A percentile compares a stretch with the other conserved stretches of the same genome.
phyloP scores from a whole-genome alignment of 2,113 vertebrate genomes.

The Fregetta grallaria region DNA sequence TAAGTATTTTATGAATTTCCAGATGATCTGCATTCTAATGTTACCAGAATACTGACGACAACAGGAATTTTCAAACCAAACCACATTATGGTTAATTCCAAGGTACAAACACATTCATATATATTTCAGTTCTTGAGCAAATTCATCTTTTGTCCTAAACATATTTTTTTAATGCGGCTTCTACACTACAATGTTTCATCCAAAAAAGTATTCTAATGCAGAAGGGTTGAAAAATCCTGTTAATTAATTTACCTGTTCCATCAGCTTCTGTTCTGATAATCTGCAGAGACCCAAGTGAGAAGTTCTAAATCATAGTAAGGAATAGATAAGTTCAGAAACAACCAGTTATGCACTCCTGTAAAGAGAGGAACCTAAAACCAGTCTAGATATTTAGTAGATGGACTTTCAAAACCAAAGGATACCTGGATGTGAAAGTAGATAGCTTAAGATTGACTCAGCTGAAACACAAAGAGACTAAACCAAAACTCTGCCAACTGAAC shows the following conservation, averaged over 20 bases:
- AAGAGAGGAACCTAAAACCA: not conserved
- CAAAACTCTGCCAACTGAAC: not conserved
- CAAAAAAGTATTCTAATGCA: not conserved
- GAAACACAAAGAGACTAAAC: not conserved
- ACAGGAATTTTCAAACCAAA: not conserved
- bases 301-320: not conserved
- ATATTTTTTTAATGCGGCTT: not conserved
- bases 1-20: not conserved
- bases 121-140: not conserved
- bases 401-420: not conserved
- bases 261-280: not conserved
- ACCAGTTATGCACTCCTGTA: not conserved
- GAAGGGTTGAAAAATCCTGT: not conserved
- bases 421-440: not conserved
- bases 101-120: not conserved
- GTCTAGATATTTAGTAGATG: not conserved
- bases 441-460: not conserved
- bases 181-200: not conserved
- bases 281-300: not conserved
- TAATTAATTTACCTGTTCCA: not conserved
- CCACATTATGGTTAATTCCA: not conserved
- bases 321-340: not conserved
- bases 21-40: not conserved
- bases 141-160: not conserved
- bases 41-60: not conserved